Percentiles rank a stretch among this genome's conserved stretches.
Conservation (phyloP, 1,140 invertebrate genomes). For the Zophobas morio region DNA sequence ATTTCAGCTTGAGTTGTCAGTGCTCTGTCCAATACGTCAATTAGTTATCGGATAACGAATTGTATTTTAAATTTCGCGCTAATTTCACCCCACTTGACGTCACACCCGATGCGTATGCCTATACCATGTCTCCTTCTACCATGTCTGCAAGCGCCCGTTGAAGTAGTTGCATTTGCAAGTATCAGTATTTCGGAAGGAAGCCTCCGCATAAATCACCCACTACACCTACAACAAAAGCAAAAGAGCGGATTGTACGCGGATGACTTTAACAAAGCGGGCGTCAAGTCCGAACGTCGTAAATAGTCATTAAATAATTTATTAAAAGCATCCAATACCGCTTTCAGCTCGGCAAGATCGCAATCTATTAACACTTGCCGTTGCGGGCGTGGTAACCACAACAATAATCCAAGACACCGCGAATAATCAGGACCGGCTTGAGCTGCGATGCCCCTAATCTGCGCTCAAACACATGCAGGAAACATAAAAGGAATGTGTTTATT, state of each 20-base stretch:
- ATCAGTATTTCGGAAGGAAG: conserved; percentile 28
- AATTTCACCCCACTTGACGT: too few species aligned
- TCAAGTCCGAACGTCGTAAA: conserved; percentile 27
- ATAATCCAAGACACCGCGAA: conserved; percentile 16
- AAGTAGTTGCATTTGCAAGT: conserved; percentile 1
- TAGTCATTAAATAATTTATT: conserved; percentile 36
- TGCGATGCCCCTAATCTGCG: conserved; percentile 12
- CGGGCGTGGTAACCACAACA: conserved; percentile 10
- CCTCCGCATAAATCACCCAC: conserved; percentile 6
- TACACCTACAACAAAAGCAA: background rate
- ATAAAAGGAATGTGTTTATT: conserved; percentile 34
- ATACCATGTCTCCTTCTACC: too few species aligned
- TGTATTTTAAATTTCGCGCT: too few species aligned
- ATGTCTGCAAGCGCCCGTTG: background rate
- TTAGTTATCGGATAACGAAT: too few species aligned
- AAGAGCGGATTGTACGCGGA: background rate
- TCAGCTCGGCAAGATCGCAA: conserved; percentile 14
- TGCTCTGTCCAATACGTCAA: too few species aligned
- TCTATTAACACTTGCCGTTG: conserved; percentile 20
- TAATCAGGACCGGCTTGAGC: background rate
- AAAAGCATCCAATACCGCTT: conserved; percentile 10
- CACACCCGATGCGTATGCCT: too few species aligned
- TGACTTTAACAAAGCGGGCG: conserved; percentile 29
- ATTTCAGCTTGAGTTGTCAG: too few species aligned
- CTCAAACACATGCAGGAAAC: conserved; percentile 22